These are phyloP conservation scores for Dysdera silvatica DNA, from an alignment of 1,140 invertebrate genomes.

Conservation along the genomic window DNA sequence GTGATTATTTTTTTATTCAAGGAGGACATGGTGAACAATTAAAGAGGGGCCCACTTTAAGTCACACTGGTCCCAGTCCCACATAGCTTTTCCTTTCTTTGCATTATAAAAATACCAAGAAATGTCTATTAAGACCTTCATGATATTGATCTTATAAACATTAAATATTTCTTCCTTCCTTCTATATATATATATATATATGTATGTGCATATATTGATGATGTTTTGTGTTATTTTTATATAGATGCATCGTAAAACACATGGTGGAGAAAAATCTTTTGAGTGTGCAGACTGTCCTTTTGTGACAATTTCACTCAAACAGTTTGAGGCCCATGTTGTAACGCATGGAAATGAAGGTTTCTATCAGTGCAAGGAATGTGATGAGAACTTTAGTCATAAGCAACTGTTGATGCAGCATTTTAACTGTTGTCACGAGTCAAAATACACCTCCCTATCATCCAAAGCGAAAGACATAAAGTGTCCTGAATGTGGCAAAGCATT, in stretches of 20 bases:
- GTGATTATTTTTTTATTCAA: no score
- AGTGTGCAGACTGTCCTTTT: constrained; percentile 89
- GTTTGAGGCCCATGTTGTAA: constrained; percentile 91
- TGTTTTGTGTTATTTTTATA: background rate
- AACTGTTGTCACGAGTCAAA: constrained; percentile 89
- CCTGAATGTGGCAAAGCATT: constrained; percentile 76
- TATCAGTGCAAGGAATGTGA: constrained; percentile 54
- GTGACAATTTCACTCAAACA: constrained; percentile 84
- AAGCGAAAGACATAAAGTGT: constrained; percentile 82
- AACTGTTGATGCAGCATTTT: constrained; percentile 79
- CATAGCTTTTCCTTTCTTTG: no score
- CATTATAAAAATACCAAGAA: no score
- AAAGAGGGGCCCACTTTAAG: no score
- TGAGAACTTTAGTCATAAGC: constrained; percentile 74
- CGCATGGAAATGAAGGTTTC: constrained; percentile 88
- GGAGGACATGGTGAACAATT: no score
- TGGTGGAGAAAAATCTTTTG: constrained; percentile 95
- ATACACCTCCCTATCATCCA: constrained; percentile 74
- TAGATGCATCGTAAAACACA: constrained; percentile 74
- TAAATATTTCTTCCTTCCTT: no score
- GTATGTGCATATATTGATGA: no score
- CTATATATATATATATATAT: no score
- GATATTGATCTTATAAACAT: no score
- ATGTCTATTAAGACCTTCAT: no score
- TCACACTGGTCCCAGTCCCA: no score